These are phyloP conservation scores for Cuculus canorus DNA, from an alignment of 2,797 vertebrate species.

Conservation along the genomic window DNA sequence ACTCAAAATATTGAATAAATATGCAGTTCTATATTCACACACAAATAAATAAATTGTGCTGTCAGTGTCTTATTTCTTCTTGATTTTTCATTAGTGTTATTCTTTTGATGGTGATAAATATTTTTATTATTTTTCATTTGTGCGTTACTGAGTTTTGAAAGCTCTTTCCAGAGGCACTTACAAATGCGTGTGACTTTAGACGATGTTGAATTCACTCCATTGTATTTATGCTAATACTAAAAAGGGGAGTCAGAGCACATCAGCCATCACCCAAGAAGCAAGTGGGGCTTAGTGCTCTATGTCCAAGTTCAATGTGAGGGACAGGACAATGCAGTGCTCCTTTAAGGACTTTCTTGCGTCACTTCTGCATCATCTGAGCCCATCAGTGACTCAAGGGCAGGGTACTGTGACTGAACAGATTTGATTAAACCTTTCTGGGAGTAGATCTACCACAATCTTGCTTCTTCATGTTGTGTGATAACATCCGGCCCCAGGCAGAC, in stretches of 20 bases:
- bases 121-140: slow-evolving; percentile 20
- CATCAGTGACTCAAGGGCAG: slow-evolving; percentile 57
- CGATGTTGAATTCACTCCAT: background rate
- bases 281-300: background rate
- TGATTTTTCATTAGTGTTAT: background rate
- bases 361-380: slow-evolving; percentile 14
- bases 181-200: background rate
- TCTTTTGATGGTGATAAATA: slow-evolving; percentile 11
- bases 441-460: slow-evolving; percentile 57
- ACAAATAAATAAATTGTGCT: background rate
- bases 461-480: slow-evolving; percentile 65
- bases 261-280: background rate
- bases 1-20: background rate
- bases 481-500: slow-evolving; percentile 59
- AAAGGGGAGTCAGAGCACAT: background rate
- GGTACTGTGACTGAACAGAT: slow-evolving; percentile 36
- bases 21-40: background rate
- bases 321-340: background rate
- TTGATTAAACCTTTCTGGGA: slow-evolving; percentile 66
- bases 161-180: background rate
- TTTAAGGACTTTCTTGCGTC: slow-evolving; percentile 51
- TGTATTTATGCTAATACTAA: background rate
- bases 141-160: slow-evolving; percentile 14
- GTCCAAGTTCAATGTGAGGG: background rate
- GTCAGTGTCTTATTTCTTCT: background rate